Conservation (phyloP, 92 coral and sea anemone genomes). For the Parazoanthus atlanticus region DNA sequence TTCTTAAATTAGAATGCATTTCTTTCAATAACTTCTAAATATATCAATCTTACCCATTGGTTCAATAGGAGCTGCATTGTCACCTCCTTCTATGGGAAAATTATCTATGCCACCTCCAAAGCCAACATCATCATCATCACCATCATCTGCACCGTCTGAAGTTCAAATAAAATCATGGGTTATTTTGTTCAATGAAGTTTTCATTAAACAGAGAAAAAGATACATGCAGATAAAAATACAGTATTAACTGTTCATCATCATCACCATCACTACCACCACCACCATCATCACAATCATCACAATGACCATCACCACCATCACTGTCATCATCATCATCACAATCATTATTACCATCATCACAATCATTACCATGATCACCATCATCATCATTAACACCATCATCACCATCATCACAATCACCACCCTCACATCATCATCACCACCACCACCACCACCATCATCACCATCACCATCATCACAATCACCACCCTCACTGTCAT, state of each 20-base stretch:
- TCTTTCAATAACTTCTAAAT: background rate
- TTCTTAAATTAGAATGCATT: background rate
- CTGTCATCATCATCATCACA: too few relatives aligned
- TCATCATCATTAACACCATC: too few relatives aligned
- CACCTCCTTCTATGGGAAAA: slow-evolving; percentile 33
- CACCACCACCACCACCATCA: background rate
- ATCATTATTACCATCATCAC: background rate
- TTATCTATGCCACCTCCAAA: slow-evolving; percentile 52
- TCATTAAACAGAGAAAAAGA: background rate
- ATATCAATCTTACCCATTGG: slow-evolving; percentile 68
- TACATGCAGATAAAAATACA: too few relatives aligned
- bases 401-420: background rate
- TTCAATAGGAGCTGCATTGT: slow-evolving; percentile 52
- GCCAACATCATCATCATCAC: slow-evolving; percentile 46
- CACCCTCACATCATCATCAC: background rate
- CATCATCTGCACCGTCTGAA: slow-evolving; percentile 25
- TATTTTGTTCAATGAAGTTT: background rate
- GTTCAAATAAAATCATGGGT: background rate
- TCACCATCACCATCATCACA: background rate
- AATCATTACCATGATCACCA: too few relatives aligned
- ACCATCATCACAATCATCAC: too few relatives aligned
- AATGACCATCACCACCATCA: too few relatives aligned
- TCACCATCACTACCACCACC: too few relatives aligned
- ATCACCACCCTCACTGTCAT: too few relatives aligned
- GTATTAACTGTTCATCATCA: too few relatives aligned